These are phyloP conservation scores for Oophaga sylvatica DNA, from an alignment of 2,797 vertebrate species.

Conservation along the genomic window DNA sequence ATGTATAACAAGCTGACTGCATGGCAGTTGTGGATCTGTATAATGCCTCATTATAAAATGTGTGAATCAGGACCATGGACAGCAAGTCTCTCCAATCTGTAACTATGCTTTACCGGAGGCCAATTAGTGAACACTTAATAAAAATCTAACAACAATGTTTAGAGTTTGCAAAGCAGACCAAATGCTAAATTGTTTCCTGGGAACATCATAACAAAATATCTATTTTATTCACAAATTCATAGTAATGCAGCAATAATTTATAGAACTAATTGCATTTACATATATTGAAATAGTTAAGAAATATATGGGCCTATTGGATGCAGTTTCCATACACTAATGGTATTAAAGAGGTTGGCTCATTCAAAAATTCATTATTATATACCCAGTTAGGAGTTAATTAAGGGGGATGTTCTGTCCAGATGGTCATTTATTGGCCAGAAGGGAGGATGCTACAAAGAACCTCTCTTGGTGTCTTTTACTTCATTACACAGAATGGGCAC, in stretches of 20 bases:
- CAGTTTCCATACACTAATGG: background rate
- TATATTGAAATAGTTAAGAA: background rate
- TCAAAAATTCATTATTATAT: too few species aligned
- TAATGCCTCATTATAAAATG: background rate
- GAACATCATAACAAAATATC: background rate
- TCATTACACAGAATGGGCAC: too few species aligned
- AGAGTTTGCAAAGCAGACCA: background rate
- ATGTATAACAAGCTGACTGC: background rate
- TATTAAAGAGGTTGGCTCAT: background rate
- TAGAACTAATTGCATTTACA: background rate
- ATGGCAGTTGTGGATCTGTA: background rate
- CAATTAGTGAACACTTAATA: background rate
- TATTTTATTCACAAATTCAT: background rate
- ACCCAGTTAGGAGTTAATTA: too few species aligned
- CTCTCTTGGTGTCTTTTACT: too few species aligned
- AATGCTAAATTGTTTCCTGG: background rate
- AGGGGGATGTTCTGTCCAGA: too few species aligned
- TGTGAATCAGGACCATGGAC: slow-evolving; percentile 13
- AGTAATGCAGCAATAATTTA: too few species aligned
- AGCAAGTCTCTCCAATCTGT: background rate
- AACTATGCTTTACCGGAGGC: background rate
- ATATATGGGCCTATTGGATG: background rate
- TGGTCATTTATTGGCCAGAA: too few species aligned
- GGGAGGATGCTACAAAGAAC: too few species aligned
- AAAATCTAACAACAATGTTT: background rate